Percentiles rank a stretch among this genome's conserved stretches.
These are phyloP conservation scores for Alviniconcha marisindica DNA, from an alignment of 1,140 invertebrate genomes.

Conservation along the genomic window DNA sequence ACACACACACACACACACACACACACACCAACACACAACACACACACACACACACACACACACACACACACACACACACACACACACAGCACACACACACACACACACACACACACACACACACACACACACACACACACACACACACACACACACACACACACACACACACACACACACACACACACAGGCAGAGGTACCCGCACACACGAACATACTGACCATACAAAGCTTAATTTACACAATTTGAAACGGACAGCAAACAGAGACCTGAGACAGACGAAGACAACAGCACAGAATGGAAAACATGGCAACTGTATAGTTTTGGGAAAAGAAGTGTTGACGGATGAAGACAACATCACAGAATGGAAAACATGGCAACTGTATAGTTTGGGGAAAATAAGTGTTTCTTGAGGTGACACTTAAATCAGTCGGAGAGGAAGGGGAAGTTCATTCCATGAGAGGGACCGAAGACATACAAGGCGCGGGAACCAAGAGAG, in stretches of 20 bases:
- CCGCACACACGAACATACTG: background rate
- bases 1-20: constrained; percentile 20
- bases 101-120: constrained; percentile 24
- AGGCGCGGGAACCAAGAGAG: too few species aligned
- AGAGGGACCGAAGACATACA: too few species aligned
- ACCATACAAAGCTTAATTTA: background rate
- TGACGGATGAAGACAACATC: background rate
- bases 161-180: background rate
- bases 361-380: background rate
- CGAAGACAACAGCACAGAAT: background rate
- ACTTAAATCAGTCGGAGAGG: too few species aligned
- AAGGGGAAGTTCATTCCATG: too few species aligned
- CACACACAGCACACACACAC: too few species aligned
- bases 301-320: background rate
- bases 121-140: constrained; percentile 16
- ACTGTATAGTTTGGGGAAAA: too few species aligned
- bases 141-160: background rate
- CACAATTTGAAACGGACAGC: background rate
- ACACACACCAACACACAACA: too few species aligned
- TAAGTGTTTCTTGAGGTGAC: too few species aligned
- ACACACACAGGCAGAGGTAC: too few species aligned
- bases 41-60: too few species aligned
- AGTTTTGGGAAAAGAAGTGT: background rate
- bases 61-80: too few species aligned
- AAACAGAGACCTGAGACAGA: background rate